Evolutionary conservation across 2,113 vertebrate species (phyloP), one percentile per base, ranked within the genome.

Genomic region (Acrocephalus arundinaceus): DNA sequence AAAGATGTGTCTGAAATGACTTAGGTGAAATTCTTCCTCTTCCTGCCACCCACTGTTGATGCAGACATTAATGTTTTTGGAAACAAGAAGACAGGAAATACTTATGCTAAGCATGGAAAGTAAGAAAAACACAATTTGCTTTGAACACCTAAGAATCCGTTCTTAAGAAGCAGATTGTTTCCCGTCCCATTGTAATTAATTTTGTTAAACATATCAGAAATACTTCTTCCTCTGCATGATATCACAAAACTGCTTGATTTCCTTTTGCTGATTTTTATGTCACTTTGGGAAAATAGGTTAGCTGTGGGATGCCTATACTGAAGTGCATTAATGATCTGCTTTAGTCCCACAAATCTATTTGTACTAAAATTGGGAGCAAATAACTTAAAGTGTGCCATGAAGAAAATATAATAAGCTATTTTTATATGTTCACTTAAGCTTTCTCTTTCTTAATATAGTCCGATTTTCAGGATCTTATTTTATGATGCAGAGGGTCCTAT

Each of bases 211-310:
- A 13, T 87, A 72, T 46, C 67, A 88, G 74, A 93, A 90, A 77
- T 73, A 65, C 84, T 96, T 95, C 49, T 94, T 91, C 82, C 89
- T 89, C 90, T 85, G 83, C 90, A 39, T 95, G 93, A 35, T 92
- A 58, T 80, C 92, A 81, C 9, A 11, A 93, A 97, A 89, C 77
- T 68, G 91, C 83, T 89, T 96, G 91, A 93, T 93, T 95, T 95
- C 63, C 78, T 94, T 89, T 91, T 85, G 77, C 67, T 96, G 87
- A 87, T 90, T 94, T 96, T 87, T 73, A 74, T 83, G 46, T 91
- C 85, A 87, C 78, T 92, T 94, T 51, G 49, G 85, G 77, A 95
- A 95, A 97, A 95, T 83, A 93, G 73, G 83, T 94, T 95, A 95
- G 81, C 91, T 75, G 72, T 96, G 74, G 89, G 96, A 85, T 84